Base-by-base conservation (phyloP, 2,888 invertebrate species). In the Leptinotarsa peninsularis region DNA sequence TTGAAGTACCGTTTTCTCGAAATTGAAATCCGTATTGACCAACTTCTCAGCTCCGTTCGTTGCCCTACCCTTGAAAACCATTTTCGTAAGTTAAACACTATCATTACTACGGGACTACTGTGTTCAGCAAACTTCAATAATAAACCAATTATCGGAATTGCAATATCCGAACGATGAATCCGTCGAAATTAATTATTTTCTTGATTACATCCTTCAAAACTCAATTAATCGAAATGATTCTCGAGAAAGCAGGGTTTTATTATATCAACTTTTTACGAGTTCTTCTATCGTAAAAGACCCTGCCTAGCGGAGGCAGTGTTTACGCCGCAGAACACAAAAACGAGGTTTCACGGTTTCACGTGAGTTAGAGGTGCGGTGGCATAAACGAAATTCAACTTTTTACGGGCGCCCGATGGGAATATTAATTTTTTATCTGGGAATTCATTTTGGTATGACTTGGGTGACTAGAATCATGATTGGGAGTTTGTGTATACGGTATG, bases 181-280 rank as follows among this genome's bases (percentile, higher is more conserved):
- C 67, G 10, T 23, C 21, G 21, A 21, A 67, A 49, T 54, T 68
- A 68, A 68, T 68, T 27, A 52, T 52, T 54, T 68, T 52, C 68
- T 52, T 68, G 68, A 68, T 68, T 50, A 68, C 23, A 68, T 68
- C 50, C 52, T 68, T 68, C 68, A 27, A 68, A 52, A 68, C 52
- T 68, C 68, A 68, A 68, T 68, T 52, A 68, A 68, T 68, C 54
- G 68, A 54, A 52, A 68, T 54, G 68, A 68, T 68, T 52, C 52
- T 52, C 50, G 68, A 52, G 52, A 68, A 54, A 27, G 54, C 27
- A 17, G 52, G 63, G 33, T 63, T 68, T 54, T 27, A 68, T 68
- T 68, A 27, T 68, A 68, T 68, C 50, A 67, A 68, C 68, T 68
- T 68, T 68, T 68, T 68, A 63, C 33, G 63, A 63, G 63, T 63